phyloP scores from a whole-genome alignment of 2,113 vertebrate species.

The Aldabrachelys gigantea region DNA sequence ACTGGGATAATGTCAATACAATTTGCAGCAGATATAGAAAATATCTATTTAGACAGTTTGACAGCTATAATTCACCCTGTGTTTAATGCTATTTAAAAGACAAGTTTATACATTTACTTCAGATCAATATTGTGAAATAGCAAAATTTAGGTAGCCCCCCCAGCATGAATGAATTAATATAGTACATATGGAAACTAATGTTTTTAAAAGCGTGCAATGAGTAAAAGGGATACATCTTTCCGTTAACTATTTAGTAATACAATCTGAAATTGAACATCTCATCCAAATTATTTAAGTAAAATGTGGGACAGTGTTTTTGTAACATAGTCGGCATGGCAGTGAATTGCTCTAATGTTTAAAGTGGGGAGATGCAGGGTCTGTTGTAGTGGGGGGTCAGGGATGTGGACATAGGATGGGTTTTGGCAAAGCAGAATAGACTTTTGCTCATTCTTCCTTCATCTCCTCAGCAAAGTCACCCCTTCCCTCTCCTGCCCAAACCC shows the following conservation, averaged over 20 bases:
- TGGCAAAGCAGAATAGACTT: not conserved
- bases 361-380: not conserved
- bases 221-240: not conserved
- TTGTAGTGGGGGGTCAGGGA: not conserved
- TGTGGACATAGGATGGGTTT: not conserved
- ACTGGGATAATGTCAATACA: not conserved
- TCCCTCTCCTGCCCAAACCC: not conserved
- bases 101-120: not conserved
- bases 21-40: not conserved
- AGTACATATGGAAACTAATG: not conserved
- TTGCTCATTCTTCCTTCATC: not conserved
- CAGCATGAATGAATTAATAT: not conserved
- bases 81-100: not conserved
- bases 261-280: not conserved
- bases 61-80: not conserved
- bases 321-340: not conserved
- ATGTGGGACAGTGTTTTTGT: not conserved
- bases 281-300: not conserved
- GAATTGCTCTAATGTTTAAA: not conserved
- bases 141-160: not conserved
- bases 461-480: not conserved
- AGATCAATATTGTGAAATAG: not conserved
- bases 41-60: not conserved
- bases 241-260: not conserved
- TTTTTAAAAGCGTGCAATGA: not conserved